Evolutionary conservation across 2,113 vertebrate genomes (phyloP), one percentile per base, ranked within the genome.

Genomic region (Carollia perspicillata): DNA sequence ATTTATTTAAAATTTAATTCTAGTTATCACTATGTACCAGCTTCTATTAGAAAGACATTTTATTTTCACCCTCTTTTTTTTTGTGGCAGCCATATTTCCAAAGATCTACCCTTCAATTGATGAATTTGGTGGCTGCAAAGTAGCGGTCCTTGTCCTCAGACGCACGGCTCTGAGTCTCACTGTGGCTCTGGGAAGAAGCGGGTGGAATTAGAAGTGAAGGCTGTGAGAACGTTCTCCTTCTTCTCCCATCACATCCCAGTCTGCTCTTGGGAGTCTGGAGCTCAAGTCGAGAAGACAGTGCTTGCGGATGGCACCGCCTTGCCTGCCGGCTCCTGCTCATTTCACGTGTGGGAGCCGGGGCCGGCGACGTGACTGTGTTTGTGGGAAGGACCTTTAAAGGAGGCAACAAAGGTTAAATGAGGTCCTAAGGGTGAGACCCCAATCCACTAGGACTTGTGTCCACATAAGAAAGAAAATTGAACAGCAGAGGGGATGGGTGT

Each of bases 401-500:
- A 79, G 30, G 11, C 11, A 33, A 63, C 37, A 53, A 37, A n/a
- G 42, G 44, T 28, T 66, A 55, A 60, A 3, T 37, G 37, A 55
- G 33, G 1, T 69, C 28, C 22, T 49, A 49, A 51, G 16, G 14
- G 33, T 37, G 30, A 17, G 11, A 74, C 18, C 51, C 17, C 18
- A 69, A 47, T 51, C 49, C 10, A 68, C 80, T 0, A 88, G 42
- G 22, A 37, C 0, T 20, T 16, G 13, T 26, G 28, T 6, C 7
- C n/a, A 44, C 16, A 1, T 3, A 2, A 33, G 51, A 33, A 3
- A 33, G n/a, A n/a, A 58, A 16, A 81, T 22, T 4, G 75, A 88
- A 51, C 42, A 3, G 74, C 12, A 5, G 3, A 26, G 44, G 53
- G 26, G 23, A 8, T 30, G 1, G 30, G 2, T 0, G 0, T 11